Percentiles rank a stretch among this genome's conserved stretches.
Evolutionary conservation across 2,113 vertebrate genomes (phyloP).

Genomic region (Cephalophus harveyi): DNA sequence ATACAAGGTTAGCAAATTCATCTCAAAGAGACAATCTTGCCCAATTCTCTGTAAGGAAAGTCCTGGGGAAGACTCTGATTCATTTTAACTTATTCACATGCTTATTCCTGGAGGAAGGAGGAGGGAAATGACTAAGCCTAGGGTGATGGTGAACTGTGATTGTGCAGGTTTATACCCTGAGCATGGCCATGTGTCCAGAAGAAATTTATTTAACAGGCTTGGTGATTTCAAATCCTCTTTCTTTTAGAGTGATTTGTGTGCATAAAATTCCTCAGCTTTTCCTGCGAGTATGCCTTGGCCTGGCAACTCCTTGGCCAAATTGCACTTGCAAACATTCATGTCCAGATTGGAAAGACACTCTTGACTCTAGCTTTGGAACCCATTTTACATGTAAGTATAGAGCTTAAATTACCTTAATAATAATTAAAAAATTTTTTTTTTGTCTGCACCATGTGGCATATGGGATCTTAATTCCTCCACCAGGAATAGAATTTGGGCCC

Average conservation of each 20-base stretch:
- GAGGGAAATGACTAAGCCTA: neutral
- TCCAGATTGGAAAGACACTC: neutral
- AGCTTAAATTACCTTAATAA: neutral
- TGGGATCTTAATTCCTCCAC: neutral
- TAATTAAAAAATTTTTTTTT: rapidly evolving
- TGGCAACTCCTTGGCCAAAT: neutral
- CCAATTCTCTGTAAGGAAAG: neutral
- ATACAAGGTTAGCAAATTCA: neutral
- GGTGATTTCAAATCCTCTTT: neutral
- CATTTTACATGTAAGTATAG: neutral
- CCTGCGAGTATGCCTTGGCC: neutral
- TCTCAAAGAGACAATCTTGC: neutral
- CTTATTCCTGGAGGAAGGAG: neutral
- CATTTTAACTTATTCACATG: neutral
- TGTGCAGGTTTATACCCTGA: neutral
- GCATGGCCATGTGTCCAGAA: neutral
- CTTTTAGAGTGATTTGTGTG: neutral
- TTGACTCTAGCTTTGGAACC: neutral
- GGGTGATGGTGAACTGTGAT: neutral
- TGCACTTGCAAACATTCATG: neutral
- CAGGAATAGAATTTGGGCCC: neutral
- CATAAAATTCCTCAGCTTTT: neutral
- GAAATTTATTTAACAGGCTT: neutral
- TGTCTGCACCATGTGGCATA: neutral
- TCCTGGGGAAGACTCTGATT: neutral